Percentiles rank a stretch among this genome's conserved stretches.
Conservation (phyloP, 1,140 invertebrate genomes). For the Ylistrum balloti region DNA sequence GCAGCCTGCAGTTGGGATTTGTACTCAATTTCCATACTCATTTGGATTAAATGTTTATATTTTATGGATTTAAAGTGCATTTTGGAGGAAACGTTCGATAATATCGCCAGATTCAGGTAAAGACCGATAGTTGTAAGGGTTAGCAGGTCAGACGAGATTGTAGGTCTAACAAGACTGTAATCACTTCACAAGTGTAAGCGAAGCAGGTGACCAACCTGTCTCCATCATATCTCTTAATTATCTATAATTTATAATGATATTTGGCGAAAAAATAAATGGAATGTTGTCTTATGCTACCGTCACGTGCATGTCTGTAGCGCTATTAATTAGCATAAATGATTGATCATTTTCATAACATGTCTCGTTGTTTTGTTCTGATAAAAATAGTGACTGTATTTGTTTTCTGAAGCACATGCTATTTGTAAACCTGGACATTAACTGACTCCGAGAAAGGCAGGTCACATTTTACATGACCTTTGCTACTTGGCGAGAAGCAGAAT, state of each 20-base stretch:
- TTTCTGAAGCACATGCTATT: neutral
- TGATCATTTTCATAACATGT: neutral
- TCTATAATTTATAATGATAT: neutral
- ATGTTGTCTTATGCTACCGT: neutral
- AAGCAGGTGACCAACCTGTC: neutral
- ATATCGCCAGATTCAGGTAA: constrained; percentile 20
- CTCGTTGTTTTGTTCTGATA: neutral
- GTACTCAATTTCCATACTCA: neutral
- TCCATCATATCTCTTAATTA: neutral
- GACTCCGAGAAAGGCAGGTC: neutral
- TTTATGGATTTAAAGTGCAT: neutral
- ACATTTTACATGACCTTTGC: neutral
- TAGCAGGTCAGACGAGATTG: neutral
- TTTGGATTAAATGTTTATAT: neutral
- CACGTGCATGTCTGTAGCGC: neutral
- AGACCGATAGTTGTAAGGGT: neutral
- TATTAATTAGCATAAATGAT: constrained; percentile 27
- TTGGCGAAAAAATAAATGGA: neutral
- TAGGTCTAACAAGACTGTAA: neutral
- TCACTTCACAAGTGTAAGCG: neutral
- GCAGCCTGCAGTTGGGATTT: neutral
- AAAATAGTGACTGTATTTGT: neutral
- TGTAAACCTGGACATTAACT: neutral
- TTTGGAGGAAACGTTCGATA: neutral
- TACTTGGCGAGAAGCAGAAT: neutral